Base-by-base conservation (phyloP, 1,140 invertebrate species). In the Atta colombica region DNA sequence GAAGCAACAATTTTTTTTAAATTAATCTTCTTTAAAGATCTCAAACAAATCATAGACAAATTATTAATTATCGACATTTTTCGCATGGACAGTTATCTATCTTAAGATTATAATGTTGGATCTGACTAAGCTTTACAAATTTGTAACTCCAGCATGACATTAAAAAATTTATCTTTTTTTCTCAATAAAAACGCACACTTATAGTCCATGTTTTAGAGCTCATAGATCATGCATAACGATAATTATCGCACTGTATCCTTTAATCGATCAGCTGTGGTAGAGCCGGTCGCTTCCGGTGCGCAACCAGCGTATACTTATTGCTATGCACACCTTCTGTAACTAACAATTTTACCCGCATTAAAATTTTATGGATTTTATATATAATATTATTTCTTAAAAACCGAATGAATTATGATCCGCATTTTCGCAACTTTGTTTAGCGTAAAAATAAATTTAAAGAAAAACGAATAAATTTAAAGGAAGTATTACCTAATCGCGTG, bases 191-290 rank as follows among this genome's bases (percentile, higher is more conserved):
- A n/a, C 28, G 45, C 21, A 25, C 63, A 49, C 18, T 72, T 66
- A 58, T 12, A 63, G 14, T n/a, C 3, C 14, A 28, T 51, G n/a
- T 80, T 65, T 75, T 55, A 49, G 66, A 63, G 28, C 66, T 18
- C 77, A 82, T 10, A 63, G 28, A 58, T 18, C 77, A 82, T 10
- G 14, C n/a, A 6, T 69, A 66, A 65, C 77, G 69, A 88, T 87
- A 81, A 88, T 88, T 88, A 86, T 61, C 28, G 68, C 68, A 49
- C 55, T 61, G 72, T 63, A 85, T 88, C 45, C 87, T 60, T 88
- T 86, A 81, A 87, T 77, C 68, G 84, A 86, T 88, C 87, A 68
- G 75, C 68, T 71, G 31, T 49, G 71, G n/a, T 69, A 60, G 58
- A 69, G 49, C 39, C 16, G 14, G 35, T 45, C 55, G 55, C 35